Percentiles rank a stretch among this genome's conserved stretches.
phyloP scores from a whole-genome alignment of 2,888 invertebrate genomes.

The Rotaria sp. region DNA sequence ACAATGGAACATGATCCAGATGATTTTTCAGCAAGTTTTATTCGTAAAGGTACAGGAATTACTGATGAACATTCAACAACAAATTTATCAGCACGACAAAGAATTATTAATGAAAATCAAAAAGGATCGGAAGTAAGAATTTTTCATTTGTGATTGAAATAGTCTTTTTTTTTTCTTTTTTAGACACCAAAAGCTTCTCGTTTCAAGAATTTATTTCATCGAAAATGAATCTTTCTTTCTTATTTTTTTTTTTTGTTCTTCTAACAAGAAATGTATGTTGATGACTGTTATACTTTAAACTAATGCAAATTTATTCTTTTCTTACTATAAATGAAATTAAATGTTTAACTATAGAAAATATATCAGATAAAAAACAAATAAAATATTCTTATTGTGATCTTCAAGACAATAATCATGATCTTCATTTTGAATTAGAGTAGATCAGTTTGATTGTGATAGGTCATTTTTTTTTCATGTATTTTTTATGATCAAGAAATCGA shows the following conservation, averaged over 20 bases:
- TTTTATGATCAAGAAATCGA: too few relatives aligned
- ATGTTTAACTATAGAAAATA: not conserved
- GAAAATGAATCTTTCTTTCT: not conserved
- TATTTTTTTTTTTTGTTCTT: not conserved
- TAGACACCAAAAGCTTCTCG: conserved; percentile 26
- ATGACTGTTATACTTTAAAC: not conserved
- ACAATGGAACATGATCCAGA: not conserved
- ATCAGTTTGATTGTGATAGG: too few relatives aligned
- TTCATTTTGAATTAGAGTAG: too few relatives aligned
- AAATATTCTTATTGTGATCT: too few relatives aligned
- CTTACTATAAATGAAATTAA: not conserved
- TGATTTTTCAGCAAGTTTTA: conserved; percentile 3
- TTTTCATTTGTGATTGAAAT: not conserved
- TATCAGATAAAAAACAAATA: too few relatives aligned
- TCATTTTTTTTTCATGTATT: too few relatives aligned
- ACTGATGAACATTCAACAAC: not conserved
- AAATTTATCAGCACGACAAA: not conserved
- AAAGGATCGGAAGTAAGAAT: not conserved
- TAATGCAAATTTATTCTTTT: not conserved
- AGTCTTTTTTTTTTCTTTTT: not conserved
- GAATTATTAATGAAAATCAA: not conserved
- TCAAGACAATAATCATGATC: too few relatives aligned
- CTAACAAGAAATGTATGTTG: not conserved
- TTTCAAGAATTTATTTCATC: conserved; percentile 18
- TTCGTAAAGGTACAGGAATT: not conserved